phyloP scores from a whole-genome alignment of 2,797 vertebrate species.

The Enteromius afrohamiltoni region DNA sequence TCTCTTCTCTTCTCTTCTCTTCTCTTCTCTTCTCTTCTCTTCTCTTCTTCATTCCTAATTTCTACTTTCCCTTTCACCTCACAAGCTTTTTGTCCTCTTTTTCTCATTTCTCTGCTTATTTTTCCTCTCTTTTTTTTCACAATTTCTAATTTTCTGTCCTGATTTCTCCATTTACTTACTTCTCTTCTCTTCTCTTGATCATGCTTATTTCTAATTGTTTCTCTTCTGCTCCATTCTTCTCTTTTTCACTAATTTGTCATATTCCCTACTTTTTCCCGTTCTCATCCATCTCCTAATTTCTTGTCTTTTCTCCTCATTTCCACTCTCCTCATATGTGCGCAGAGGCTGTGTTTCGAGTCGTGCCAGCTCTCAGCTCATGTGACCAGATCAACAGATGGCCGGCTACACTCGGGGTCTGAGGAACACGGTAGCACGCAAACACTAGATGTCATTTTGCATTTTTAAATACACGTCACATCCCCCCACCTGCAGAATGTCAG shows the following conservation, averaged over 20 bases:
- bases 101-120: background rate
- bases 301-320: background rate
- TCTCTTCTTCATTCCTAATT: background rate
- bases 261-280: background rate
- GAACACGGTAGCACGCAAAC: constrained; percentile 74
- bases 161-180: background rate
- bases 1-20: background rate
- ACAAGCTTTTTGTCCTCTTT: constrained; percentile 32
- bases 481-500: constrained; percentile 76
- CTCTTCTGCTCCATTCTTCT: background rate
- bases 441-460: constrained; percentile 82
- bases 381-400: constrained; percentile 85
- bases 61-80: background rate
- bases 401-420: constrained; percentile 71
- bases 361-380: constrained; percentile 84
- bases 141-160: constrained; percentile 24
- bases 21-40: background rate
- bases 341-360: constrained; percentile 80
- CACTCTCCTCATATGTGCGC: background rate
- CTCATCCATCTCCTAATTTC: background rate
- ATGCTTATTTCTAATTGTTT: no score
- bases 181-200: constrained; percentile 4
- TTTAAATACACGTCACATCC: constrained; percentile 76
- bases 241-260: background rate
- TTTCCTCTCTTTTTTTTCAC: constrained; percentile 15